These are phyloP conservation scores for Mayetiola destructor DNA, from an alignment of 2,888 invertebrate genomes.

Conservation along the genomic window DNA sequence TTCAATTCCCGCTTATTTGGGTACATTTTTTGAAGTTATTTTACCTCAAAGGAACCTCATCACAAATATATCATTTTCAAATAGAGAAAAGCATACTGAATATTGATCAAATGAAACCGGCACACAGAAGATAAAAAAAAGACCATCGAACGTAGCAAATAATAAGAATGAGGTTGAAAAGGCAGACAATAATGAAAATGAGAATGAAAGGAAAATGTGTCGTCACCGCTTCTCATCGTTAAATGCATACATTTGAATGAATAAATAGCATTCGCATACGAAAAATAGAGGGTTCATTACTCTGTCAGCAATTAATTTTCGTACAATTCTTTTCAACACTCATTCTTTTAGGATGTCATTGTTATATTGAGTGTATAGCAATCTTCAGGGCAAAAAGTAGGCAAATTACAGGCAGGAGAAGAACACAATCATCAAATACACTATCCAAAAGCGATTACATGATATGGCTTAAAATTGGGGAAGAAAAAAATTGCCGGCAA, in stretches of 20 bases:
- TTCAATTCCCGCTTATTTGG: no score
- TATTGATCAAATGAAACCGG: no score
- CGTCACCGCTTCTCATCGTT: neutral
- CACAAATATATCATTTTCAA: no score
- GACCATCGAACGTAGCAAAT: neutral
- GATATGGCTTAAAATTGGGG: neutral
- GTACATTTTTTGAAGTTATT: no score
- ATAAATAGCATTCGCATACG: neutral
- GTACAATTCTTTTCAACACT: neutral
- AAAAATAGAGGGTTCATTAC: neutral
- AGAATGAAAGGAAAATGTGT: neutral
- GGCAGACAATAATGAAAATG: no score
- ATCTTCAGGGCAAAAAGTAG: no score
- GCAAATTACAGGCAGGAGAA: no score
- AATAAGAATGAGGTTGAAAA: neutral
- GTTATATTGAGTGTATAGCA: no score
- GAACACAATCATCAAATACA: no score
- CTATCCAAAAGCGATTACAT: neutral
- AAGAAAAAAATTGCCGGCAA: neutral
- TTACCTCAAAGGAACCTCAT: no score
- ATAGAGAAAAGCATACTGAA: no score
- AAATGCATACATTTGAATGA: neutral
- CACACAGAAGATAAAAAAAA: neutral
- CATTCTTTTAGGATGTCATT: no score
- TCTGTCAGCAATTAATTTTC: neutral